phyloP scores from a whole-genome alignment of 2,888 invertebrate genomes.

The Clunio marinus region DNA sequence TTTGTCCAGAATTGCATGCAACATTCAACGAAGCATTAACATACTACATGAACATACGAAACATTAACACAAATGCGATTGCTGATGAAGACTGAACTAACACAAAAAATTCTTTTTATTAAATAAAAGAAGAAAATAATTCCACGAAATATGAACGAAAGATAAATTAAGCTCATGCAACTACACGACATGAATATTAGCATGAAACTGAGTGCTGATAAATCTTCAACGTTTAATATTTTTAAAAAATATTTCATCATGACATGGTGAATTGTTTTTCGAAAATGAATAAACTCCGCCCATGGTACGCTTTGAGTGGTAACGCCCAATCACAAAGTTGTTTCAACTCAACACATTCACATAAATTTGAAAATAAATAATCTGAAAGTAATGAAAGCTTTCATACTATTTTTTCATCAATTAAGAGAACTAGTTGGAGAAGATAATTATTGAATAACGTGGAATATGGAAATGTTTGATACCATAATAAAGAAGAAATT shows the following conservation, averaged over 20 bases:
- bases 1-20: background rate
- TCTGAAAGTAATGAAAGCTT: slow-evolving; percentile 5
- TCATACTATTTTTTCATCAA: background rate
- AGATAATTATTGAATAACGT: slow-evolving; percentile 25
- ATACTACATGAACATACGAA: background rate
- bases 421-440: background rate
- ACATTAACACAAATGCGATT: slow-evolving; percentile 21
- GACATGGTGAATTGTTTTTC: slow-evolving; percentile 7
- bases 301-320: background rate
- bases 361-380: background rate
- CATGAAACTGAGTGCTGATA: slow-evolving; percentile 35
- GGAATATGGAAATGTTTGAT: slow-evolving; percentile 15
- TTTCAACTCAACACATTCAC: background rate
- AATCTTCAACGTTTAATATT: slow-evolving; percentile 27
- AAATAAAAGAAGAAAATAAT: slow-evolving; percentile 22
- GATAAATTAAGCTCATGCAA: slow-evolving; percentile 39
- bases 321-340: background rate
- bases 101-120: slow-evolving; percentile 17
- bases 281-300: slow-evolving; percentile 31
- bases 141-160: slow-evolving; percentile 33
- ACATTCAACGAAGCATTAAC: background rate
- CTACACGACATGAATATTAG: slow-evolving; percentile 39
- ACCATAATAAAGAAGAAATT: background rate
- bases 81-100: background rate
- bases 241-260: background rate